Conservation (phyloP, 2,888 invertebrate species). For the Limnephilus auricula region DNA sequence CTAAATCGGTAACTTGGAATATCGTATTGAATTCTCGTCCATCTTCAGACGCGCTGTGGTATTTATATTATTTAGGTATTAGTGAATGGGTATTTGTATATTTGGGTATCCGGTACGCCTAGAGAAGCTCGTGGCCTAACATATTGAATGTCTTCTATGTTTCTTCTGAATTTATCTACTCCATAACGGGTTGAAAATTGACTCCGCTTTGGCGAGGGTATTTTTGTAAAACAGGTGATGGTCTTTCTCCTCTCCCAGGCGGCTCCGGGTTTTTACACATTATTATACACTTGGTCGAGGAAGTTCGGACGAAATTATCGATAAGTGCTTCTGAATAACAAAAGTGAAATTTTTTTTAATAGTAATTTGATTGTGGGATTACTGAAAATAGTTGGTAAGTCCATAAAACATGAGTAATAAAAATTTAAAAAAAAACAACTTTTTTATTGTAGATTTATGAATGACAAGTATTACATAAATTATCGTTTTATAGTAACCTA, state of each 20-base stretch:
- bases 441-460: too few species aligned
- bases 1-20: neutral
- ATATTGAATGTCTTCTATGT: conserved; percentile 21
- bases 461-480: too few species aligned
- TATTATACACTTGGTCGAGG: neutral
- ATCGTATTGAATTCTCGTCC: neutral
- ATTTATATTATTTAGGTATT: neutral
- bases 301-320: neutral
- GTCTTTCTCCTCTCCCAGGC: neutral
- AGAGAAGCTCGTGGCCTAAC: neutral
- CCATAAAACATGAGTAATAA: neutral
- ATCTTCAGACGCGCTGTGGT: neutral
- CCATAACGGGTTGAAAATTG: conserved; percentile 22
- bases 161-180: neutral
- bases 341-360: neutral
- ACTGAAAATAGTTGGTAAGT: neutral
- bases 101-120: neutral
- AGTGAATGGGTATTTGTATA: neutral
- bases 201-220: conserved; percentile 12
- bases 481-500: too few species aligned
- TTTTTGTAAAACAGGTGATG: conserved; percentile 23
- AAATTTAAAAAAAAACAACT: too few species aligned
- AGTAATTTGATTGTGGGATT: neutral
- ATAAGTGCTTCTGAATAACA: neutral
- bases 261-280: neutral